A percentile compares a stretch with the other conserved stretches of the same genome.
Conservation (phyloP, 2,113 vertebrate species). For the Brachyhypopomus gauderio region DNA sequence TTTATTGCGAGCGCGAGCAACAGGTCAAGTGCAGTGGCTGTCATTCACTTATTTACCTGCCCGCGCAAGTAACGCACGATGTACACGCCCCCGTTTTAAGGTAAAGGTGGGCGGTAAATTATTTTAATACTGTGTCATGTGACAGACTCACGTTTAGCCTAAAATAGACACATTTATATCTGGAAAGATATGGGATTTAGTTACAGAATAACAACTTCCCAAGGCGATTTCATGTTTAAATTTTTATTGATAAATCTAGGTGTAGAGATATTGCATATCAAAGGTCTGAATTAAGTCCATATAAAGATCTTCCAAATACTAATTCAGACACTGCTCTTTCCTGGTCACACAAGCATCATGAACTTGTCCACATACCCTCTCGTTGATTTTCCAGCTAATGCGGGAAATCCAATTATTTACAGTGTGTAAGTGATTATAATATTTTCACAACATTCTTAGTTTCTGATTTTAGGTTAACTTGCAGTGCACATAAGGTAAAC, state of each 20-base stretch:
- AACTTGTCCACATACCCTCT: background rate
- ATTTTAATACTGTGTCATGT: no score
- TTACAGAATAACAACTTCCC: background rate
- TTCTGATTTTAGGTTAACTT: background rate
- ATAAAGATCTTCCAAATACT: conserved; percentile 15
- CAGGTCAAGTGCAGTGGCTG: conserved; percentile 32
- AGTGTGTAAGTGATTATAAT: conserved; percentile 10
- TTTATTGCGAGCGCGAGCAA: background rate
- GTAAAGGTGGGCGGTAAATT: background rate
- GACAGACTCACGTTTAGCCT: no score
- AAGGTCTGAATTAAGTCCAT: conserved; percentile 35
- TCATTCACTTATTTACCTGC: conserved; percentile 66
- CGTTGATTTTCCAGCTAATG: background rate
- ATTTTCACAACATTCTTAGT: conserved; percentile 4
- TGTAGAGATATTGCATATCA: conserved; percentile 41
- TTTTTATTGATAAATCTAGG: conserved; percentile 54
- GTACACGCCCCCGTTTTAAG: conserved; percentile 16
- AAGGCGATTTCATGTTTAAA: background rate
- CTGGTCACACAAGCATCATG: background rate
- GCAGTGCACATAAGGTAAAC: background rate
- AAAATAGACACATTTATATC: background rate
- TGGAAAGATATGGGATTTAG: background rate
- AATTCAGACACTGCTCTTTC: background rate
- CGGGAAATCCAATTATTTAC: conserved; percentile 21
- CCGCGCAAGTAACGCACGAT: conserved; percentile 55